These are phyloP conservation scores for Collichthys lucidus DNA, from an alignment of 2,113 vertebrate genomes.

Conservation along the genomic window DNA sequence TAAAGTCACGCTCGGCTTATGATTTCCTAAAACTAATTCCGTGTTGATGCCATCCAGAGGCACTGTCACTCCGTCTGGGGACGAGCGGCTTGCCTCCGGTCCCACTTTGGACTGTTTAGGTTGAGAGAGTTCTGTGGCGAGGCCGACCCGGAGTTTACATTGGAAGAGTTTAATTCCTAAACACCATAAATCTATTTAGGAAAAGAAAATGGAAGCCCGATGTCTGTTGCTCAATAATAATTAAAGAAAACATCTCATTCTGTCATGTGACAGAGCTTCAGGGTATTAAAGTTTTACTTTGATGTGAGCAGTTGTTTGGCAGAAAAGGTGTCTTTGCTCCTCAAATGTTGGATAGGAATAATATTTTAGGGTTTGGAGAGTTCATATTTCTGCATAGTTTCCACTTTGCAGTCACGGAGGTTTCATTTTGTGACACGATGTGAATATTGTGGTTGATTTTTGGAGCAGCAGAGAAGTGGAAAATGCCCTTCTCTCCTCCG, in stretches of 20 bases:
- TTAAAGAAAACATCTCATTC: constrained; percentile 11
- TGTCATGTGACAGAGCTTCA: not conserved
- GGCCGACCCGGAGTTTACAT: constrained; percentile 38
- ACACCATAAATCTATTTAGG: constrained; percentile 60
- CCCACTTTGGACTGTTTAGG: constrained; percentile 45
- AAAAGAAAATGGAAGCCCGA: constrained; percentile 56
- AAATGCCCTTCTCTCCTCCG: not conserved
- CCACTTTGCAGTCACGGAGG: not conserved
- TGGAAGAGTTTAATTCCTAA: constrained; percentile 46
- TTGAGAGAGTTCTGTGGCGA: constrained; percentile 24
- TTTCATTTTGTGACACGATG: not conserved
- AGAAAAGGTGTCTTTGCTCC: constrained; percentile 11
- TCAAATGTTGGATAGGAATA: not conserved
- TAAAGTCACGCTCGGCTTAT: constrained; percentile 45
- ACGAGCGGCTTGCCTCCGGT: constrained; percentile 30
- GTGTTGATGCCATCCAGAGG: constrained; percentile 47
- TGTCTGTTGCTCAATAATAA: constrained; percentile 43
- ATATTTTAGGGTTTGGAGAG: not conserved
- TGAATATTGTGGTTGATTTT: not conserved
- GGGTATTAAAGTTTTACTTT: not conserved
- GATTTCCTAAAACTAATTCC: constrained; percentile 15
- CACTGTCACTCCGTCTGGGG: constrained; percentile 21
- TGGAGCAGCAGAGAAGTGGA: not conserved
- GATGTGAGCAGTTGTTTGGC: not conserved
- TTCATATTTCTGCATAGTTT: constrained; percentile 7